A percentile compares a stretch with the other conserved stretches of the same genome.
These are phyloP conservation scores for Pseudocheirus occidentalis DNA, from an alignment of 2,797 vertebrate species.

Conservation along the genomic window DNA sequence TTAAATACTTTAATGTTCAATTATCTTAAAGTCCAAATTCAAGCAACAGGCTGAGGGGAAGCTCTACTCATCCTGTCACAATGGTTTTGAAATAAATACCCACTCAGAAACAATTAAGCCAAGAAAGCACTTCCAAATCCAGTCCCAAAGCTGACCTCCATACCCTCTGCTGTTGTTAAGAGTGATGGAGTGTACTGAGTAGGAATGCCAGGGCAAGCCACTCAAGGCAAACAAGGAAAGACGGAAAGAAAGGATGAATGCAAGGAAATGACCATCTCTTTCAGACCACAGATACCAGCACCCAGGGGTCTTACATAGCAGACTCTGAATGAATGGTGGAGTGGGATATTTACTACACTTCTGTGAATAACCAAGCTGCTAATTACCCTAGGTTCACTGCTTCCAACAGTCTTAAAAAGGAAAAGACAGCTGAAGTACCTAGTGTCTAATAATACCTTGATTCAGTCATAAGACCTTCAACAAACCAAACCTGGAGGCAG, in stretches of 20 bases:
- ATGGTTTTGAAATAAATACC: neutral
- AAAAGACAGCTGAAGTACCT: constrained; percentile 16
- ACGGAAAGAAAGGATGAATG: neutral
- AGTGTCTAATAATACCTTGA: neutral
- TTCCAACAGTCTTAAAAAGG: neutral
- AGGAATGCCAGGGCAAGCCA: neutral
- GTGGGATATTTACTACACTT: rapidly evolving
- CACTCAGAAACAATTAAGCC: neutral
- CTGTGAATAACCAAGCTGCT: neutral
- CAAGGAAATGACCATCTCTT: neutral
- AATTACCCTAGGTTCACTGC: rapidly evolving
- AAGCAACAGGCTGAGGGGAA: constrained; percentile 8
- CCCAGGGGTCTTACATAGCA: neutral
- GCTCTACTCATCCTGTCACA: neutral
- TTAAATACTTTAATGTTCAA: neutral
- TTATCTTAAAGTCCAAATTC: constrained; percentile 1
- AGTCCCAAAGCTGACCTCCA: neutral
- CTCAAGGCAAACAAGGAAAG: neutral
- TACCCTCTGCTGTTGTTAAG: neutral
- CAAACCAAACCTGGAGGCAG: neutral
- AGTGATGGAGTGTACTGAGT: neutral
- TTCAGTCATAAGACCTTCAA: constrained; percentile 9
- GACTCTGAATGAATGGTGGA: rapidly evolving
- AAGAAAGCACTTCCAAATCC: rapidly evolving
- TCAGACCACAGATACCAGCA: rapidly evolving